Evolutionary conservation across 2,797 vertebrate species (phyloP).

Genomic region (Aeoliscus strigatus): DNA sequence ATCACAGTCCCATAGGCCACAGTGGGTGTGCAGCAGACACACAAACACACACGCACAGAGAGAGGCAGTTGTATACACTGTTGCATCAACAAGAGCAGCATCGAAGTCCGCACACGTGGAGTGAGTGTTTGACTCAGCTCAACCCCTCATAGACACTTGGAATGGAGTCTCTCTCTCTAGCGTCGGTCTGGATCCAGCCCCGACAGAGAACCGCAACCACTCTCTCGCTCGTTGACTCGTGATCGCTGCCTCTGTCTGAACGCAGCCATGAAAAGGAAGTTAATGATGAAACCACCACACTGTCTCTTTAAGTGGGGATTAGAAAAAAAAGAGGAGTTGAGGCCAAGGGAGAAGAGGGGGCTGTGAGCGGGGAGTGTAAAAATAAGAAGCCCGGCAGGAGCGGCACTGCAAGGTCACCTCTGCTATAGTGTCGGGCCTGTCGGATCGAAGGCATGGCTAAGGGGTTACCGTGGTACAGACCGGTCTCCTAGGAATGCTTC

Average conservation of each 20-base stretch:
- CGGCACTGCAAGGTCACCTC: slow-evolving; percentile 82
- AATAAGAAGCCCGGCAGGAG: slow-evolving; percentile 76
- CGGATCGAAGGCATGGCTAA: slow-evolving; percentile 75
- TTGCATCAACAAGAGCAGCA: slow-evolving; percentile 52
- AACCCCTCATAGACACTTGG: slow-evolving; percentile 59
- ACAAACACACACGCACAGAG: slow-evolving; percentile 21
- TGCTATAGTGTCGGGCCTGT: slow-evolving; percentile 64
- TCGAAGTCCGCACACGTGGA: slow-evolving; percentile 65
- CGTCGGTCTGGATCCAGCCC: slow-evolving; percentile 51
- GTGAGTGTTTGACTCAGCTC: slow-evolving; percentile 71
- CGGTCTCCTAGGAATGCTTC: slow-evolving; percentile 77
- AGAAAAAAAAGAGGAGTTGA: slow-evolving; percentile 47
- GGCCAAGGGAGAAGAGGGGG: slow-evolving; percentile 60
- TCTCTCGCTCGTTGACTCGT: slow-evolving; percentile 22
- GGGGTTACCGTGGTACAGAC: slow-evolving; percentile 68
- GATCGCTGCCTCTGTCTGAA: slow-evolving; percentile 22
- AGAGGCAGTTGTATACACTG: slow-evolving; percentile 31
- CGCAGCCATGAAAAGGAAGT: slow-evolving; percentile 30
- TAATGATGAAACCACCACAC: slow-evolving; percentile 56
- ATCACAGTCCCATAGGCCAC: slow-evolving; percentile 67
- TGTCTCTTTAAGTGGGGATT: slow-evolving; percentile 72
- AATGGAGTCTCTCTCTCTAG: slow-evolving; percentile 54
- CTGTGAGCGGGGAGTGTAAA: slow-evolving; percentile 69
- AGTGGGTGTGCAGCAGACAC: slow-evolving; percentile 62
- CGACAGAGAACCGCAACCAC: slow-evolving; percentile 36